A percentile compares a stretch with the other conserved stretches of the same genome.
These are phyloP conservation scores for Hiodon tergisus DNA, from an alignment of 2,113 vertebrate genomes.

Conservation along the genomic window DNA sequence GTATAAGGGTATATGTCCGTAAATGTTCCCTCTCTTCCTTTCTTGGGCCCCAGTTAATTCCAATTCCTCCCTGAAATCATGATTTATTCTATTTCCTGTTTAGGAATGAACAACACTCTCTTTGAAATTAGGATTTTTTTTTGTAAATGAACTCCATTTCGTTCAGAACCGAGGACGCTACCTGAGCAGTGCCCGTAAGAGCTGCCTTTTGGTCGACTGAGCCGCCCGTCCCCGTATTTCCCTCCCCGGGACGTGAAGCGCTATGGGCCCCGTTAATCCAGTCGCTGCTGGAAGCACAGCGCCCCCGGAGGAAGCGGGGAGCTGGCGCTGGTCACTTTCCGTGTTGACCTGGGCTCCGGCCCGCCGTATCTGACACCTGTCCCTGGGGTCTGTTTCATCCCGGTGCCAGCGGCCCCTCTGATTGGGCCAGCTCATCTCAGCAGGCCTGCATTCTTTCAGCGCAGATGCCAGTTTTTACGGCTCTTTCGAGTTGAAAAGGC, in stretches of 20 bases:
- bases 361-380: constrained; percentile 9
- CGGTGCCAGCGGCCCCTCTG: constrained; percentile 7
- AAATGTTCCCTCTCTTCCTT: no score
- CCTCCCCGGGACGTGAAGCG: not conserved
- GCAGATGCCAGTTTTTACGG: no score
- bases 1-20: no score
- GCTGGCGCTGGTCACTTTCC: not conserved
- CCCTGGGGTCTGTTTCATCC: not conserved
- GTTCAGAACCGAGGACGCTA: not conserved
- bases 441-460: not conserved
- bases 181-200: not conserved
- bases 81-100: no score
- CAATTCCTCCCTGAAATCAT: no score
- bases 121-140: no score
- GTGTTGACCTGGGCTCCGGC: not conserved
- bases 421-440: not conserved
- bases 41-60: no score
- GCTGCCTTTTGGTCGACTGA: not conserved
- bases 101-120: not conserved
- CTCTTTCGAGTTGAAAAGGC: no score
- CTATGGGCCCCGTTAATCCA: constrained; percentile 3
- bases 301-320: not conserved
- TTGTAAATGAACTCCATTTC: not conserved
- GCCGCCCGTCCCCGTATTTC: not conserved
- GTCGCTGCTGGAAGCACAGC: not conserved